phyloP scores from a whole-genome alignment of 2,888 invertebrate genomes.

The Ormyrus rosae region DNA sequence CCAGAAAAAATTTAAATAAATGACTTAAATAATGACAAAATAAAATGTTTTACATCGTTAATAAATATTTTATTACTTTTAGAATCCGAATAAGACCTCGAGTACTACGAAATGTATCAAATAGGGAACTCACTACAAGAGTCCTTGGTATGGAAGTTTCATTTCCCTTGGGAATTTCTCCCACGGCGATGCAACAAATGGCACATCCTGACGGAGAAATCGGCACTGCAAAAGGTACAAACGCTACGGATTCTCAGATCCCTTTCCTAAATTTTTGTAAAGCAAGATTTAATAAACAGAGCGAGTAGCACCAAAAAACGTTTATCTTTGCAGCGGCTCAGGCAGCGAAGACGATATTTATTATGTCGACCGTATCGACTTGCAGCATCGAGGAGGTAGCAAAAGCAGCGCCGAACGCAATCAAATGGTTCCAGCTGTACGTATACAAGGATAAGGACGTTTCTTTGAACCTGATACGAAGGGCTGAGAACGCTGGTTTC shows the following conservation, averaged over 20 bases:
- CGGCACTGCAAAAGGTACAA: conserved; percentile 86
- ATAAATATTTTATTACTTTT: neutral
- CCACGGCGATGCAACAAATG: conserved; percentile 94
- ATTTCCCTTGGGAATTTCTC: conserved; percentile 89
- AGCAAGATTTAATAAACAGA: too few relatives aligned
- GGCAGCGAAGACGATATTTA: conserved; percentile 85
- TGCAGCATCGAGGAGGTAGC: conserved; percentile 93
- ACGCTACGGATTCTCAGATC: too few relatives aligned
- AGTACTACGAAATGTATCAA: conserved; percentile 85
- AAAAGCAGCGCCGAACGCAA: conserved; percentile 83
- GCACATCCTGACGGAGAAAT: conserved; percentile 93
- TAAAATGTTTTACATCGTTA: too few relatives aligned
- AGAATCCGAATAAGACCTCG: conserved; percentile 89
- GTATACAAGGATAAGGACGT: conserved; percentile 88
- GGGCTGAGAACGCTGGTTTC: conserved; percentile 90
- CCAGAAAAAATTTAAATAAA: too few relatives aligned
- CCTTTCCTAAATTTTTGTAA: too few relatives aligned
- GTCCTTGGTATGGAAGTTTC: conserved; percentile 82
- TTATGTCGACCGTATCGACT: conserved; percentile 90
- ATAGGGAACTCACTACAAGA: conserved; percentile 80
- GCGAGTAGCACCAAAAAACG: too few relatives aligned
- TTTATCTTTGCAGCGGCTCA: conserved; percentile 83
- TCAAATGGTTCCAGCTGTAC: conserved; percentile 95
- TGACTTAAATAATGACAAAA: too few relatives aligned
- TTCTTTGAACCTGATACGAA: conserved; percentile 83